Evolutionary conservation across 2,113 vertebrate species (phyloP).

Genomic region (Panurus biarmicus): DNA sequence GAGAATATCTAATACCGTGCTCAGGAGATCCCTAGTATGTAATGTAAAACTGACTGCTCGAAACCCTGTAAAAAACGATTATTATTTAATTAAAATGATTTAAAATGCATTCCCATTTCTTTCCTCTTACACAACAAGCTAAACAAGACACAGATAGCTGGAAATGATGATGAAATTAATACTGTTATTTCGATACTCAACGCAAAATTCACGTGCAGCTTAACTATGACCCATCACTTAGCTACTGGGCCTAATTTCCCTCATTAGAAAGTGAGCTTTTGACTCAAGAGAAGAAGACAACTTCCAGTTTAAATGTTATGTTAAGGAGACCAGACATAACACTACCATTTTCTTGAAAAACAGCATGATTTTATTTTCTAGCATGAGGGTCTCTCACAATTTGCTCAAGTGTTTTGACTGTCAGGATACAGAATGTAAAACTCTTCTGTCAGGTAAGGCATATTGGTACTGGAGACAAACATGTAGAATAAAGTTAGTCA

Average conservation of each 20-base stretch:
- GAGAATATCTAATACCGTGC: slow-evolving; percentile 87
- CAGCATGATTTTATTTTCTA: neutral
- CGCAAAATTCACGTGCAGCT: neutral
- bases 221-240: neutral
- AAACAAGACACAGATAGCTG: neutral
- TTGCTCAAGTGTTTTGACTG: neutral
- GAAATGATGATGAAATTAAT: neutral
- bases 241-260: neutral
- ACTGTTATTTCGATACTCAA: neutral
- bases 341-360: neutral
- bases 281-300: neutral
- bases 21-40: slow-evolving; percentile 83
- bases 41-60: slow-evolving; percentile 89
- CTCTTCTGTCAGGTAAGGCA: neutral
- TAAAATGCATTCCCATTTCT: neutral
- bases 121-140: neutral
- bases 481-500: neutral
- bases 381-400: neutral
- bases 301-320: neutral
- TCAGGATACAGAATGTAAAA: neutral
- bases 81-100: neutral
- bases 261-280: neutral
- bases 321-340: neutral
- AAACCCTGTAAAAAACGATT: slow-evolving; percentile 80
- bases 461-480: neutral